Conservation (phyloP, 2,113 vertebrate genomes). For the Pterophyllum scalare region DNA sequence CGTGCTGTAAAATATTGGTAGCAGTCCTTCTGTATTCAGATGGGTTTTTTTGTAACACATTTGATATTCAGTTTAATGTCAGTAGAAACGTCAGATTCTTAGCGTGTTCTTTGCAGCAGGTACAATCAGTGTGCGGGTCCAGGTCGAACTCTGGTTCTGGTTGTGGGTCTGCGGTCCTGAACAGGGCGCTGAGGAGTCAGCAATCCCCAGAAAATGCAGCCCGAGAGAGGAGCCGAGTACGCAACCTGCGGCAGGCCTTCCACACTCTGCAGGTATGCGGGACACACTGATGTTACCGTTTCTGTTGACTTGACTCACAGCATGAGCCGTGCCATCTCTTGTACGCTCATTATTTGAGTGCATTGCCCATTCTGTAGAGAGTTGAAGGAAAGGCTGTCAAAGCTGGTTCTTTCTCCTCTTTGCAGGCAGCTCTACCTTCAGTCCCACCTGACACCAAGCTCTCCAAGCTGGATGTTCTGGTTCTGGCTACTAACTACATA, state of each 20-base stretch:
- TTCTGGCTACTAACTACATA: slow-evolving; percentile 90
- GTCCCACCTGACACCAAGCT: slow-evolving; percentile 89
- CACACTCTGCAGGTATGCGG: slow-evolving; percentile 82
- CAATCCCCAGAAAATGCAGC: slow-evolving; percentile 83
- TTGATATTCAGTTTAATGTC: neutral
- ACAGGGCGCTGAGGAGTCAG: slow-evolving; percentile 55
- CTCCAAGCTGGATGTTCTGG: slow-evolving; percentile 87
- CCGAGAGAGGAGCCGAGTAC: slow-evolving; percentile 83
- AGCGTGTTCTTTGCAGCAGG: slow-evolving; percentile 34
- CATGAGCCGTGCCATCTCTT: too few species aligned
- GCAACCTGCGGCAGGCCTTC: slow-evolving; percentile 87
- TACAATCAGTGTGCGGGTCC: slow-evolving; percentile 40
- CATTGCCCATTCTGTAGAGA: neutral
- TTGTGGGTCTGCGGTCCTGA: slow-evolving; percentile 25
- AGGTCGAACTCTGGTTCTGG: slow-evolving; percentile 25
- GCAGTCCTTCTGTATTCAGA: too few species aligned
- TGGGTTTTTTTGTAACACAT: too few species aligned
- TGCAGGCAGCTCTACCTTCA: slow-evolving; percentile 81
- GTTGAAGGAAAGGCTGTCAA: neutral
- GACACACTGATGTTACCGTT: neutral
- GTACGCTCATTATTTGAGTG: neutral
- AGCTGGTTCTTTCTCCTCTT: neutral
- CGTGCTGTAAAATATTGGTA: too few species aligned
- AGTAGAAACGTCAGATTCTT: neutral
- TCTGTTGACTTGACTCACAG: neutral